phyloP scores from a whole-genome alignment of 2,888 invertebrate genomes.

The Sinhomidia bicolor region DNA sequence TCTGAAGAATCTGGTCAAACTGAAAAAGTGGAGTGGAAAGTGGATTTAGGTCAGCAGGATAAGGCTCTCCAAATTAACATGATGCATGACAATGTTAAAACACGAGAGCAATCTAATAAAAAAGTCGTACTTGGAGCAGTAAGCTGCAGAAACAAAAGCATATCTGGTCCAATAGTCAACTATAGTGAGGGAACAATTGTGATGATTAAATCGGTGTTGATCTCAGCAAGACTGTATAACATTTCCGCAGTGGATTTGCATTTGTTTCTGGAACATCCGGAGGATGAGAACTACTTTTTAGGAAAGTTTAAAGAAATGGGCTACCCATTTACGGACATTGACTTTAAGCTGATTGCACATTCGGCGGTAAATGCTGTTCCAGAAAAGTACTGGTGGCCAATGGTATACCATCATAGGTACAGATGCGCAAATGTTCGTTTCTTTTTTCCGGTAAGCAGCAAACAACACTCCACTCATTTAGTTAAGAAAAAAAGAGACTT shows the following conservation, averaged over 20 bases:
- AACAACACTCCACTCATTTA: too few relatives aligned
- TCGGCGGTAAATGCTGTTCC: conserved; percentile 12
- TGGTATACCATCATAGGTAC: conserved; percentile 5
- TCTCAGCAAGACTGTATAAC: not conserved
- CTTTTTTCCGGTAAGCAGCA: not conserved
- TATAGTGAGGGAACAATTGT: not conserved
- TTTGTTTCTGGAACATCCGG: not conserved
- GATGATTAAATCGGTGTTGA: not conserved
- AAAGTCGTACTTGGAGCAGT: not conserved
- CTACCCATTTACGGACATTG: not conserved
- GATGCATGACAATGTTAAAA: too few relatives aligned
- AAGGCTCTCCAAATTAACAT: too few relatives aligned
- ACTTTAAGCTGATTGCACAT: not conserved
- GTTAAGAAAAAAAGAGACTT: too few relatives aligned
- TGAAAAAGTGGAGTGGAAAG: too few relatives aligned
- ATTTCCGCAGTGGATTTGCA: not conserved
- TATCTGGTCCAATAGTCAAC: too few relatives aligned
- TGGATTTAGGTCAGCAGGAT: too few relatives aligned
- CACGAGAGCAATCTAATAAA: not conserved
- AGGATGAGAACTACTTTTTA: not conserved
- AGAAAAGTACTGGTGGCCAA: not conserved
- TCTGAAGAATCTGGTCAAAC: too few relatives aligned
- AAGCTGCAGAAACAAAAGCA: not conserved
- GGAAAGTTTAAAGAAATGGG: not conserved
- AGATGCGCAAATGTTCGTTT: not conserved